Conservation (phyloP, 1,140 invertebrate genomes). For the Paracyclopina nana region DNA sequence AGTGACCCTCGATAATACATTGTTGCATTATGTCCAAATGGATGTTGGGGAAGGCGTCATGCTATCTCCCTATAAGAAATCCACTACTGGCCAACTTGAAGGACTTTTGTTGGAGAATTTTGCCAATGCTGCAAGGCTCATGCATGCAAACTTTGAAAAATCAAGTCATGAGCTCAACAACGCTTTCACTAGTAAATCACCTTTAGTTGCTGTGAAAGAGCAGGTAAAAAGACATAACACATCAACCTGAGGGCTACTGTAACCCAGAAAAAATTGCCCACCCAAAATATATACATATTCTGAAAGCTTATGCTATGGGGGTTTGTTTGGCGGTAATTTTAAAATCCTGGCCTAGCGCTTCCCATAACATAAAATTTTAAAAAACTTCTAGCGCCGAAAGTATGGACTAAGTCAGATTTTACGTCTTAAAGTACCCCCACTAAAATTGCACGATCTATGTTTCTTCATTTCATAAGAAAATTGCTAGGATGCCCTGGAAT, state of each 20-base stretch:
- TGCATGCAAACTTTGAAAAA: background rate
- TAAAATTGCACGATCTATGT: too few relatives aligned
- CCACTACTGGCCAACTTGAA: background rate
- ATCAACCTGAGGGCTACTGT: background rate
- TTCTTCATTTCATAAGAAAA: too few relatives aligned
- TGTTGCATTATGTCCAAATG: slow-evolving; percentile 5
- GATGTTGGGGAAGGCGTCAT: background rate
- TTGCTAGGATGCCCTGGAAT: too few relatives aligned
- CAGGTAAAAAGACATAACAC: too few relatives aligned
- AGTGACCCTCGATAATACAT: background rate
- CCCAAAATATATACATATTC: too few relatives aligned
- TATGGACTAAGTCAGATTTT: too few relatives aligned
- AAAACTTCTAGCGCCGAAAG: too few relatives aligned
- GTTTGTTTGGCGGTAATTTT: too few relatives aligned
- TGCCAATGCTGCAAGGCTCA: background rate
- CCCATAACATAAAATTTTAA: too few relatives aligned
- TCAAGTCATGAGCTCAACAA: background rate
- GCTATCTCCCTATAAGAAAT: background rate
- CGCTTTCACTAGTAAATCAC: background rate
- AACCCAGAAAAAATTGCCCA: background rate
- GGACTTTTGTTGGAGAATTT: background rate
- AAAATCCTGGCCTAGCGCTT: too few relatives aligned
- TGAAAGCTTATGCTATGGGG: too few relatives aligned
- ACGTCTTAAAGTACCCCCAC: too few relatives aligned
- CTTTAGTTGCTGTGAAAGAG: background rate